phyloP scores from a whole-genome alignment of 2,113 vertebrate genomes.

The Leuciscus idus region DNA sequence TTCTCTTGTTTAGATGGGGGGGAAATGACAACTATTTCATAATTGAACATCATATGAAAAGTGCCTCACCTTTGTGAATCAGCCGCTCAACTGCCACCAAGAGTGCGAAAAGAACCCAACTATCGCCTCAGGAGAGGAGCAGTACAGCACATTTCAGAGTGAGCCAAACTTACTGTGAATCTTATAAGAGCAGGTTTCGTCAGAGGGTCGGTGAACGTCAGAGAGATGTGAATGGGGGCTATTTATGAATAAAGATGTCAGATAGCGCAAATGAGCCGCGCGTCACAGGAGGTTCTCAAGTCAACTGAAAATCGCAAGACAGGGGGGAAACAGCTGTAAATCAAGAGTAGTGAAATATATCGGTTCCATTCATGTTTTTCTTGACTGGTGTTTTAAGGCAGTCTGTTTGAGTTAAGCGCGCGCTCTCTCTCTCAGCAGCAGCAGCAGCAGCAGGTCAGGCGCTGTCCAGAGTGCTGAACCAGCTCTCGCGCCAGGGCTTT shows the following conservation, averaged over 20 bases:
- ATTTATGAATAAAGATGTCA: conserved; percentile 69
- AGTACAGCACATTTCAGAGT: conserved; percentile 44
- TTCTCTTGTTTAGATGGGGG: not conserved
- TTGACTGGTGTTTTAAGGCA: not conserved
- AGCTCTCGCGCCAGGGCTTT: not conserved
- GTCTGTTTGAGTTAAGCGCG: not conserved
- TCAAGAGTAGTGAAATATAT: not conserved
- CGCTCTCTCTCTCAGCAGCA: not conserved
- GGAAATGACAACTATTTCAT: not conserved
- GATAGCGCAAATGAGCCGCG: conserved; percentile 56
- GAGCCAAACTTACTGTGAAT: conserved; percentile 54
- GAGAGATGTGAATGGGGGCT: conserved; percentile 68
- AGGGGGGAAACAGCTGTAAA: conserved; percentile 24
- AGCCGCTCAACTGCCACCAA: conserved; percentile 27
- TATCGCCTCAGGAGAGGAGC: conserved; percentile 26
- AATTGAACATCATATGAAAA: not conserved
- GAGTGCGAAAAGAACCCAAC: conserved; percentile 36
- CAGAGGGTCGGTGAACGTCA: conserved; percentile 80
- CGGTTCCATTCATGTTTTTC: conserved; percentile 2
- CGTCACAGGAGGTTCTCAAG: conserved; percentile 63
- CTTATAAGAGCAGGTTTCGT: conserved; percentile 84
- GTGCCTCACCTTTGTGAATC: conserved; percentile 44
- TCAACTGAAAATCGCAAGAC: conserved; percentile 57
- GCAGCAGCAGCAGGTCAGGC: not conserved
- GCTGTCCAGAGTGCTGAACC: conserved; percentile 43